Evolutionary conservation across 2,888 invertebrate species (phyloP).

Genomic region (Dione juno): DNA sequence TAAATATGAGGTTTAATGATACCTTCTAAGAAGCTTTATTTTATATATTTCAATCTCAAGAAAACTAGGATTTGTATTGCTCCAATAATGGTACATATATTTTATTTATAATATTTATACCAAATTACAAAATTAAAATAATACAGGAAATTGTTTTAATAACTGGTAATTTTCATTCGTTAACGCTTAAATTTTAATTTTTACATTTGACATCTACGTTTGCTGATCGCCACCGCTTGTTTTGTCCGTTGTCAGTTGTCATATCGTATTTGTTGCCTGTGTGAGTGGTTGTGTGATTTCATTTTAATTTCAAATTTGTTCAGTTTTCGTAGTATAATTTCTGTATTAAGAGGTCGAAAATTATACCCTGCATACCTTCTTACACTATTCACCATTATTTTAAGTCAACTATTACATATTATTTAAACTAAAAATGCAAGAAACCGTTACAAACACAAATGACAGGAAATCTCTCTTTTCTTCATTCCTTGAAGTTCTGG

Average conservation of each 20-base stretch:
- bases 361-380: background rate
- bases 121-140: background rate
- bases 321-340: conserved; percentile 47
- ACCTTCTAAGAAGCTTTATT: too few species aligned
- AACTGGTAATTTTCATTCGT: background rate
- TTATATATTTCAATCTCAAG: too few species aligned
- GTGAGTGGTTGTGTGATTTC: conserved; percentile 60
- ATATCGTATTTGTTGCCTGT: conserved; percentile 53
- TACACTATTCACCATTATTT: background rate
- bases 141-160: background rate
- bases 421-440: conserved; percentile 66
- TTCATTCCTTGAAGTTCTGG: conserved; percentile 72
- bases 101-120: background rate
- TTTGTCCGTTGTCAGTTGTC: conserved; percentile 55
- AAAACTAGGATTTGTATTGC: too few species aligned
- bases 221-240: background rate
- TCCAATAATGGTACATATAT: background rate
- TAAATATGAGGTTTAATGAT: too few species aligned
- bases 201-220: background rate
- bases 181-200: conserved; percentile 10
- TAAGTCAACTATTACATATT: conserved; percentile 25
- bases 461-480: conserved; percentile 77
- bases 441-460: conserved; percentile 77
- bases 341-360: conserved; percentile 7
- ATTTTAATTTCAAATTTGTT: conserved; percentile 63